Conservation (phyloP, 2,113 vertebrate genomes). For the Corythoichthys intestinalis region DNA sequence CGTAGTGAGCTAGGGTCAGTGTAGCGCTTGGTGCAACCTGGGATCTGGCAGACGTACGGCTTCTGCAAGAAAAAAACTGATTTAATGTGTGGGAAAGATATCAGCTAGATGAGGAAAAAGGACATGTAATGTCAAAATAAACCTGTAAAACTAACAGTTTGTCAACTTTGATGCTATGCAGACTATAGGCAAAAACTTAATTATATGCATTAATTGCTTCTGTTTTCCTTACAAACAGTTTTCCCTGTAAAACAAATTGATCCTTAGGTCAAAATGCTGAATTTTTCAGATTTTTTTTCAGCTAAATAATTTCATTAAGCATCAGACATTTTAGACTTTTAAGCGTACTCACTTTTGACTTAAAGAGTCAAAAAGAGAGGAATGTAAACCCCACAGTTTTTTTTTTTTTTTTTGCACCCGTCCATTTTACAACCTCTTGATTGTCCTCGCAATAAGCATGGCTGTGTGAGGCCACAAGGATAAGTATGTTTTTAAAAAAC, state of each 20-base stretch:
- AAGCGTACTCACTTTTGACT: not conserved
- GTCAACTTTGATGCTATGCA: not conserved
- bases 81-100: not conserved
- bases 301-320: not conserved
- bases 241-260: not conserved
- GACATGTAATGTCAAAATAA: not conserved
- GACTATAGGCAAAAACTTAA: not conserved
- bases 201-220: no score
- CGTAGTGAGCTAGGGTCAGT: slow-evolving; percentile 70
- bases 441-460: not conserved
- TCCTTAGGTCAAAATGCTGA: not conserved
- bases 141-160: not conserved
- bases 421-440: not conserved
- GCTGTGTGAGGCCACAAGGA: not conserved
- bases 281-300: not conserved
- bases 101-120: not conserved
- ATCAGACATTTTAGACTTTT: not conserved
- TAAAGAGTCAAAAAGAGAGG: not conserved
- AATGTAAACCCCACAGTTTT: no score
- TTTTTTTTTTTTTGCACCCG: not conserved
- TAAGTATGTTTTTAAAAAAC: not conserved
- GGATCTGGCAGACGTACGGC: slow-evolving; percentile 71
- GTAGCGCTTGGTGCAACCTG: slow-evolving; percentile 71
- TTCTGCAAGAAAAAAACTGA: slow-evolving; percentile 46
- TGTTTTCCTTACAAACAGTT: not conserved